These are phyloP conservation scores for Drosophila neonasuta DNA, from an alignment of 2,888 invertebrate genomes.

Conservation along the genomic window DNA sequence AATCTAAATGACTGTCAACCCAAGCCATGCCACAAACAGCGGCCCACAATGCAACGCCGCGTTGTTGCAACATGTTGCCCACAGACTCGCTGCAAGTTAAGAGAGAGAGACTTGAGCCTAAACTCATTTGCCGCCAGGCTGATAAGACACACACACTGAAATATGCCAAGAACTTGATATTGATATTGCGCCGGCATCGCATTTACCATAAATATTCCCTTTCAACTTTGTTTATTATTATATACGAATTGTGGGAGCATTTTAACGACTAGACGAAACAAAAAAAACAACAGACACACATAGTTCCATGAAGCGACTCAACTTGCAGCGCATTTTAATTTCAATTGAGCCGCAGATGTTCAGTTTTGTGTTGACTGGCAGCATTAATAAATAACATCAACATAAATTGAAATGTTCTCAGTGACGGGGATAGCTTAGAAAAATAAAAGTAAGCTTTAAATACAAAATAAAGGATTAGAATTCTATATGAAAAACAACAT, in stretches of 20 bases:
- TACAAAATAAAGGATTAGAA: no score
- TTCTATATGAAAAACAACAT: no score
- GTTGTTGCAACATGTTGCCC: slow-evolving; percentile 63
- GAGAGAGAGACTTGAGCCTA: slow-evolving; percentile 16
- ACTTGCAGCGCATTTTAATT: not conserved
- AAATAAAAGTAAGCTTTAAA: no score
- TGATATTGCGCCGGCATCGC: slow-evolving; percentile 74
- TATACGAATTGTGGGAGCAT: slow-evolving; percentile 33
- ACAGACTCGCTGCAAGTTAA: slow-evolving; percentile 20
- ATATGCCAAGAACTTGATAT: slow-evolving; percentile 77
- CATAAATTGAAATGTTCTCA: not conserved
- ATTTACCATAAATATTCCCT: slow-evolving; percentile 69
- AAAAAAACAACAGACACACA: not conserved
- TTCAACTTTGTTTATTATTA: slow-evolving; percentile 65
- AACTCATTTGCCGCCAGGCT: slow-evolving; percentile 73
- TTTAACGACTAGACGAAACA: not conserved
- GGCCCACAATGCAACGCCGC: slow-evolving; percentile 60
- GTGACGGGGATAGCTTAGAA: no score
- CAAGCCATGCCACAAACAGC: slow-evolving; percentile 45
- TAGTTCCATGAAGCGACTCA: not conserved
- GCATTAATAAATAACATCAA: not conserved
- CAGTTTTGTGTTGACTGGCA: not conserved
- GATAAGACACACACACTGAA: slow-evolving; percentile 62
- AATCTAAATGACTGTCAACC: slow-evolving; percentile 79
- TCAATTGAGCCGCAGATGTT: not conserved